Evolutionary conservation across 1,140 invertebrate genomes (phyloP).

Genomic region (Magallana angulata): DNA sequence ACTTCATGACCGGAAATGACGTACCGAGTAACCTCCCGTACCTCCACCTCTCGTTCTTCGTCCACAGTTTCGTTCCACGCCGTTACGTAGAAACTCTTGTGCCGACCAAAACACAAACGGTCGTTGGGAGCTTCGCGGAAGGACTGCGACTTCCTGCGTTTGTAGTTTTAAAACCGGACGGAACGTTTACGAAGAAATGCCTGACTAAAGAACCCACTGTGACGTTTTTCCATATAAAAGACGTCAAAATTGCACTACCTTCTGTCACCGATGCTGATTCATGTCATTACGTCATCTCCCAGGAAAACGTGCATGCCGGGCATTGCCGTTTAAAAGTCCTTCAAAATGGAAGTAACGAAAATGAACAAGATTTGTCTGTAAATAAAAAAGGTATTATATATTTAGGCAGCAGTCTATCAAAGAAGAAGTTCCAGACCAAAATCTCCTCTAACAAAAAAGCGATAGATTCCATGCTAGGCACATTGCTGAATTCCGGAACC

Average conservation of each 20-base stretch:
- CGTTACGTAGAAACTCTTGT: slow-evolving; percentile 47
- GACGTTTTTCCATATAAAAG: slow-evolving; percentile 51
- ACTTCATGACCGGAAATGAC: slow-evolving; percentile 47
- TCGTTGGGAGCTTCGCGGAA: slow-evolving; percentile 51
- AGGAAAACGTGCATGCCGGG: slow-evolving; percentile 48
- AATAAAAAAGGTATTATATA: slow-evolving; percentile 49
- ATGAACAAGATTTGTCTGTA: slow-evolving; percentile 44
- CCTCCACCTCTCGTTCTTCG: slow-evolving; percentile 49
- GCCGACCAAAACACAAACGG: slow-evolving; percentile 48
- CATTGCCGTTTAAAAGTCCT: slow-evolving; percentile 52
- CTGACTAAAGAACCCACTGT: slow-evolving; percentile 48
- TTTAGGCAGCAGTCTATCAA: slow-evolving; percentile 46
- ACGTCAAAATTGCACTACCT: slow-evolving; percentile 42
- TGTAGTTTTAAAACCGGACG: slow-evolving; percentile 45
- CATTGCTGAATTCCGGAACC: slow-evolving; percentile 44
- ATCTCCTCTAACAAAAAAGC: slow-evolving; percentile 48
- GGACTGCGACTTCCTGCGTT: slow-evolving; percentile 51
- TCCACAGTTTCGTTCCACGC: slow-evolving; percentile 49
- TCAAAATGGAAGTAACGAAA: slow-evolving; percentile 48
- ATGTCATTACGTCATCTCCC: slow-evolving; percentile 52
- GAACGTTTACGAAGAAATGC: slow-evolving; percentile 52
- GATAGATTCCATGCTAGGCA: slow-evolving; percentile 53
- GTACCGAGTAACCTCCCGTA: slow-evolving; percentile 45
- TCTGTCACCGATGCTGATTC: slow-evolving; percentile 44
- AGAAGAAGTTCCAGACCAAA: slow-evolving; percentile 43